These are phyloP conservation scores for Dendroctonus ponderosae DNA, from an alignment of 1,140 invertebrate species.

Conservation along the genomic window DNA sequence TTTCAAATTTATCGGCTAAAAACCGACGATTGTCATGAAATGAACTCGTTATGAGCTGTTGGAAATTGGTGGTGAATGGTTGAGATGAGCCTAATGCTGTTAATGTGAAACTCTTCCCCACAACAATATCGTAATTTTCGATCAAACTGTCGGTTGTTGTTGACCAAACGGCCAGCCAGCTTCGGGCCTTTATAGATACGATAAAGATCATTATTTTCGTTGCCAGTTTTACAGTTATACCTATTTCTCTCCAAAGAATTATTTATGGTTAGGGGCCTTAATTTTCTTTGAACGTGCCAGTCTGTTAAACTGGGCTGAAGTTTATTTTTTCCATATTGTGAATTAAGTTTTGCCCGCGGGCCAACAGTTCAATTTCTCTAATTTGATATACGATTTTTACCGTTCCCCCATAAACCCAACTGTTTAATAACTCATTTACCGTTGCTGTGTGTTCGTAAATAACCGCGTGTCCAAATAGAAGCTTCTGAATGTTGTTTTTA, in stretches of 20 bases:
- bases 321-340: slow-evolving; percentile 7
- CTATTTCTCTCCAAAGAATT: slow-evolving; percentile 29
- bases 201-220: slow-evolving; percentile 33
- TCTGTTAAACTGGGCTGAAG: slow-evolving; percentile 17
- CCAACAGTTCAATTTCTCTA: no score
- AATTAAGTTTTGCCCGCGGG: slow-evolving; percentile 9
- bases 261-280: slow-evolving; percentile 25
- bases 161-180: slow-evolving; percentile 6
- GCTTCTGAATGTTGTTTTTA: no score
- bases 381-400: no score
- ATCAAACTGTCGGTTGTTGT: slow-evolving; percentile 17
- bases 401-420: no score
- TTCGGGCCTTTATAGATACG: slow-evolving; percentile 20
- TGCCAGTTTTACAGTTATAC: slow-evolving; percentile 25
- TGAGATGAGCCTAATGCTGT: background rate
- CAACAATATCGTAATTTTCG: slow-evolving; percentile 25
- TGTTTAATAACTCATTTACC: no score
- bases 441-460: no score
- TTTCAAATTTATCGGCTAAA: no score
- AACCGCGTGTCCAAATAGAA: no score
- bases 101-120: slow-evolving; percentile 1
- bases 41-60: no score
- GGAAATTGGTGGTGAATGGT: no score
- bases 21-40: no score
- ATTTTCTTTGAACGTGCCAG: slow-evolving; percentile 30